Evolutionary conservation across 2,113 vertebrate genomes (phyloP), one percentile per base, ranked within the genome.

Genomic region (Albula glossodonta): DNA sequence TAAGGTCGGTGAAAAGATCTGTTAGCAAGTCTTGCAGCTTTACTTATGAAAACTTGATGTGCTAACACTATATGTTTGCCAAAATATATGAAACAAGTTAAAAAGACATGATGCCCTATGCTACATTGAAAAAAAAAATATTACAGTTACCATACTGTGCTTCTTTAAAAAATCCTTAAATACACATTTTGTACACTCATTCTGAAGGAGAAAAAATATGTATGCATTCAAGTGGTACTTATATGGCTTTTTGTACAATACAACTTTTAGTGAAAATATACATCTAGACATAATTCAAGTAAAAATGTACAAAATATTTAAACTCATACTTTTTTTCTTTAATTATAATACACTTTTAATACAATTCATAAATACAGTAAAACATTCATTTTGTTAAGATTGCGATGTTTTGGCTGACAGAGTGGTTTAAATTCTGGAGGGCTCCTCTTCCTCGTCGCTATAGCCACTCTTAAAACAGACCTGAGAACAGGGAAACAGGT

Each of bases 271-370:
- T 96, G 95, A 96, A 97, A 97, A 96, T 96, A 97, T 97, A 97
- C 96, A 97, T 97, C 96, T 97, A 96, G 95, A 97, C 96, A 95
- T 93, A 96, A 95, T 94, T 95, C 95, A 96, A 95, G 94, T 96
- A 95, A 93, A 95, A 96, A 96, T 95, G 94, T 94, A 96, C 95
- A 97, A 96, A 96, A 93, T 93, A 94, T 94, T 94, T 95, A 94
- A 96, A 96, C 95, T 96, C 96, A 96, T 92, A 94, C 93, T 79
- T 79, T 79, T 93, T 91, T 94, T 94, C 93, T 93, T 94, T 92
- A 95, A 94, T 94, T 95, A 96, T 96, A 95, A 94, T 94, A 95
- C 94, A 95, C 90, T 94, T 97, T 95, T 97, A 96, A 96, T 97
- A 96, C 93, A 95, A 90, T 92, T 93, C 93, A 94, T 92, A 94